Conservation (phyloP, 2,888 invertebrate genomes). For the Pilophorus perplexus region DNA sequence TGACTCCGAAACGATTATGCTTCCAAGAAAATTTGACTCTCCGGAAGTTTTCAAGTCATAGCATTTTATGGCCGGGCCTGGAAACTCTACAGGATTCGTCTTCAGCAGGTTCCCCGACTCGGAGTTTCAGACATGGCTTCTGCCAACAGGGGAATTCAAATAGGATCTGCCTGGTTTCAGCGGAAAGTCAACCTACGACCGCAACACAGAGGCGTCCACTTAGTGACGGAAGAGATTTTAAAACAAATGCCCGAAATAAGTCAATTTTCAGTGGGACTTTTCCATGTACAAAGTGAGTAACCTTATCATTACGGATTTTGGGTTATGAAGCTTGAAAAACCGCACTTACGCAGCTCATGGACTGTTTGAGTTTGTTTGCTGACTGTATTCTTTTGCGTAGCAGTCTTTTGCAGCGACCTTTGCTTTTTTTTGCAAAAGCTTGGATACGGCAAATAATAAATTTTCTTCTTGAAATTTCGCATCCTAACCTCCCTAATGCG, state of each 20-base stretch:
- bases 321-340: slow-evolving; percentile 7
- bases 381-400: no score
- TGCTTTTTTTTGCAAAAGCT: not conserved
- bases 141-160: slow-evolving; percentile 84
- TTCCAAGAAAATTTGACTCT: slow-evolving; percentile 15
- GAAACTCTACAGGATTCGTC: slow-evolving; percentile 41
- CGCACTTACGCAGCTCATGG: slow-evolving; percentile 18
- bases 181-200: slow-evolving; percentile 93
- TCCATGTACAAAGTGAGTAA: slow-evolving; percentile 93
- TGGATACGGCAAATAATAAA: no score
- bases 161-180: slow-evolving; percentile 97
- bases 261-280: slow-evolving; percentile 91
- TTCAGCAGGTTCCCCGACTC: slow-evolving; percentile 40
- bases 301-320: slow-evolving; percentile 15
- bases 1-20: slow-evolving; percentile 2
- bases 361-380: slow-evolving; percentile 3
- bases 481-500: slow-evolving; percentile 23
- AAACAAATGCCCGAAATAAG: slow-evolving; percentile 91
- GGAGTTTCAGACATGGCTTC: slow-evolving; percentile 65
- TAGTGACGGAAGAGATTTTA: slow-evolving; percentile 94
- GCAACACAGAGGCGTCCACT: slow-evolving; percentile 94
- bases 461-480: not conserved
- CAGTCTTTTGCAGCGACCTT: no score
- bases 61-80: slow-evolving; percentile 48
- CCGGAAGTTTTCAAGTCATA: slow-evolving; percentile 44